Evolutionary conservation across 1,140 invertebrate genomes (phyloP), one percentile per base, ranked within the genome.

Genomic region (Rhyzopertha dominica): DNA sequence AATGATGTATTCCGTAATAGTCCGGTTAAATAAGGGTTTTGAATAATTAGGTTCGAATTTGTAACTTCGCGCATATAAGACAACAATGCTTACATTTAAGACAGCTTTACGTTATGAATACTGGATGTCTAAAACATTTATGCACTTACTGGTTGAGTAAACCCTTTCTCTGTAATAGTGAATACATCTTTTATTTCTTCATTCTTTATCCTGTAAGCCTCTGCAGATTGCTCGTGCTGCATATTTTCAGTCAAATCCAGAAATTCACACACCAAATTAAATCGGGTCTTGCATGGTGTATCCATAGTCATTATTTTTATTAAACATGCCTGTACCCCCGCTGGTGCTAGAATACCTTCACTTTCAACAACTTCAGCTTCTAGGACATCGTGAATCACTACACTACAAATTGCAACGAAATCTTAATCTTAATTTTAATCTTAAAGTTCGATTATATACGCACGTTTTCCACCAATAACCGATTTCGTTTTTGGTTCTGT

Each of bases 131-230:
- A n/a, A n/a, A n/a, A n/a, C n/a, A n/a, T n/a, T n/a, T n/a, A n/a
- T n/a, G n/a, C n/a, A 42, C 32, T 39, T 41, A 57, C 54, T 10
- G 55, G 49, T 32, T 44, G 49, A 16, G 35, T n/a, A 12, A 36
- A 38, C 17, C 43, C 49, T n/a, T 43, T 35, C 17, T 53, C 52
- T 8, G 43, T 56, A 2, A 59, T 57, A 9, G 43, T 51, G 41
- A 59, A 59, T 8, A 49, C 14, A 5, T 54, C 24, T 10, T 51
- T 44, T 12, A 52, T 35, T 28, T 45, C n/a, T 23, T 43, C 16
- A 19, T 54, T 23, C 39, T 38, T 42, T 9, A 16, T 4, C 1
- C 49, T 32, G 26, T 54, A 49, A 23, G 18, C 22, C 10, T 22
- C n/a, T 17, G 37, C 2, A 8, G 52, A 46, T 34, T 50, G 31